phyloP scores from a whole-genome alignment of 2,888 invertebrate genomes.

The Macrosiphum euphorbiae region DNA sequence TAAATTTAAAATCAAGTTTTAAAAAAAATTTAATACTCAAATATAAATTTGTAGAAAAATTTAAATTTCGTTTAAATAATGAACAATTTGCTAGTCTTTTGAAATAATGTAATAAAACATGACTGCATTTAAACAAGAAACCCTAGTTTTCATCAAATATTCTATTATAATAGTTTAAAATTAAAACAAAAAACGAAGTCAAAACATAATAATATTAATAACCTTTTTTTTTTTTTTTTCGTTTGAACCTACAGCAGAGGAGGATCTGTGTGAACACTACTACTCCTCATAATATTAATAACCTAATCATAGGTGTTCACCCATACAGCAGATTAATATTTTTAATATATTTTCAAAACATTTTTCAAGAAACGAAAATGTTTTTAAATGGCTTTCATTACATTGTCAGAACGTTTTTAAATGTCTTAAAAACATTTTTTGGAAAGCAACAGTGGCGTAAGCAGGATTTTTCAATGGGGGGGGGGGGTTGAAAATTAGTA shows the following conservation, averaged over 20 bases:
- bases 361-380: too few relatives aligned
- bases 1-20: slow-evolving; percentile 8
- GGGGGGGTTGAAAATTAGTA: too few relatives aligned
- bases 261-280: too few relatives aligned
- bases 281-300: not conserved
- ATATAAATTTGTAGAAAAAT: slow-evolving; percentile 3
- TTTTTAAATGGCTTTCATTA: too few relatives aligned
- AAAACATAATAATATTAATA: not conserved
- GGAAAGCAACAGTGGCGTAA: too few relatives aligned
- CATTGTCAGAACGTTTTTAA: too few relatives aligned
- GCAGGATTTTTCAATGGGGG: too few relatives aligned
- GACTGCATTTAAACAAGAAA: not conserved
- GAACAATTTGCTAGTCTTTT: not conserved
- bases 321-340: too few relatives aligned
- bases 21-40: slow-evolving; percentile 19
- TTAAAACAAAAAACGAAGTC: not conserved
- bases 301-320: not conserved
- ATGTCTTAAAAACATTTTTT: too few relatives aligned
- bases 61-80: slow-evolving; percentile 3
- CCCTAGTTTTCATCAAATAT: not conserved
- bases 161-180: not conserved
- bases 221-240: too few relatives aligned
- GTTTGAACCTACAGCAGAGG: too few relatives aligned
- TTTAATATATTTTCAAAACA: too few relatives aligned
- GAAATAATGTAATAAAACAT: not conserved